Percentiles rank a stretch among this genome's conserved stretches.
phyloP scores from a whole-genome alignment of 2,888 invertebrate genomes.

The Mactromeris polynyma region DNA sequence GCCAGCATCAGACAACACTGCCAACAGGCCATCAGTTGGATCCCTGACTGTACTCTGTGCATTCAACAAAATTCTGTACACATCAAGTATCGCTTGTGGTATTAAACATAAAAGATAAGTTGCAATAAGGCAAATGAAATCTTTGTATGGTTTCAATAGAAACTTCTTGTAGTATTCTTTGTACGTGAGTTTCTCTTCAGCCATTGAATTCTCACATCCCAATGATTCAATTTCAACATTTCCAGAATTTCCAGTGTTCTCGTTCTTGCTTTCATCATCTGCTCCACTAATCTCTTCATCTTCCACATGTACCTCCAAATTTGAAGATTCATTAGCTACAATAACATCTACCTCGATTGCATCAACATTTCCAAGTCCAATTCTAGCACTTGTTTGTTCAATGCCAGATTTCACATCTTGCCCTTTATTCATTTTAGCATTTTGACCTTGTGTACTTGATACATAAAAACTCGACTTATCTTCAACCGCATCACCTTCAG shows the following conservation, averaged over 20 bases:
- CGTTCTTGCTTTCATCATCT: not conserved
- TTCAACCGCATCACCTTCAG: not conserved
- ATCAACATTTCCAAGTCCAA: not conserved
- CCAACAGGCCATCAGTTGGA: constrained; percentile 9
- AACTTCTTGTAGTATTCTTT: constrained; percentile 38
- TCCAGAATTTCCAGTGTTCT: not conserved
- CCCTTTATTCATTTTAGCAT: not conserved
- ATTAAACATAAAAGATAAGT: constrained; percentile 22
- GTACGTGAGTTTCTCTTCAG: constrained; percentile 10
- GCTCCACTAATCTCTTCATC: not conserved
- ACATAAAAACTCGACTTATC: not conserved
- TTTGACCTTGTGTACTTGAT: not conserved
- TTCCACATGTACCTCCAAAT: not conserved
- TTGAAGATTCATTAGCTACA: not conserved
- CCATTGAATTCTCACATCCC: not conserved
- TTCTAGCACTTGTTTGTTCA: not conserved
- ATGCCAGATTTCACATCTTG: not conserved
- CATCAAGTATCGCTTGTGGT: constrained; percentile 33
- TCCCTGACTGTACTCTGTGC: not conserved
- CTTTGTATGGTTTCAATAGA: constrained; percentile 29
- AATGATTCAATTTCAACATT: not conserved
- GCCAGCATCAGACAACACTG: constrained; percentile 27
- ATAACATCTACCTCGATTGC: not conserved
- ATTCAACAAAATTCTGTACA: constrained; percentile 25
- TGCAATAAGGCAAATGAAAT: not conserved